These are phyloP conservation scores for Bombus superbus DNA, from an alignment of 1,140 invertebrate genomes.

Conservation along the genomic window DNA sequence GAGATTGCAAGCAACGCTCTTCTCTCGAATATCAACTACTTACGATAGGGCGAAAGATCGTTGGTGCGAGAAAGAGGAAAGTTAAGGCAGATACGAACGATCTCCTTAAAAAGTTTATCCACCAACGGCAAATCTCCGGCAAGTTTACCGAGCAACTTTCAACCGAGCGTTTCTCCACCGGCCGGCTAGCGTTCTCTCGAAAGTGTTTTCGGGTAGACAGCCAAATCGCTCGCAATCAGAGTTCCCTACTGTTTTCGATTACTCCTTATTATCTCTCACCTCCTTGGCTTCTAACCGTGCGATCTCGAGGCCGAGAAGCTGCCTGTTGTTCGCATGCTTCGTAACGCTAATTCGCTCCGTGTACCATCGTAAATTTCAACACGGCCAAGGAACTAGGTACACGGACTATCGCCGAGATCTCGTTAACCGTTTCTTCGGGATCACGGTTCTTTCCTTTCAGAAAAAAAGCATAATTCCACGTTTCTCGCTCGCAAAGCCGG, in stretches of 20 bases:
- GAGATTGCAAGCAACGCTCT: too few species aligned
- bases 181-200: slow-evolving; percentile 28
- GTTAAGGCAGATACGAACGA: slow-evolving; percentile 53
- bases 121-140: slow-evolving; percentile 54
- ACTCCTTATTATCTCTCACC: slow-evolving; percentile 28
- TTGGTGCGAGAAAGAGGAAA: slow-evolving; percentile 38
- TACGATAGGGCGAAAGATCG: too few species aligned
- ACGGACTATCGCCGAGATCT: background rate
- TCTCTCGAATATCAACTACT: too few species aligned
- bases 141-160: slow-evolving; percentile 54
- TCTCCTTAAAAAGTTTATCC: slow-evolving; percentile 64
- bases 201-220: slow-evolving; percentile 39
- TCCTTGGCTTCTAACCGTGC: background rate
- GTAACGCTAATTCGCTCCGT: background rate
- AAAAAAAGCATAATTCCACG: background rate
- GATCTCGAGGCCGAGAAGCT: background rate
- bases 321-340: slow-evolving; percentile 1
- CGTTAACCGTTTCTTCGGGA: background rate
- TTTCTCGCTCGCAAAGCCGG: background rate
- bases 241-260: slow-evolving; percentile 41
- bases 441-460: background rate
- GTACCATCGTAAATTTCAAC: background rate
- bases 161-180: slow-evolving; percentile 15
- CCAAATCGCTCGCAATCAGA: slow-evolving; percentile 56
- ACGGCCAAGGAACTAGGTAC: background rate